Percentiles rank a stretch among this genome's conserved stretches.
Conservation (phyloP, 2,888 invertebrate genomes). For the Celastrina argiolus region DNA sequence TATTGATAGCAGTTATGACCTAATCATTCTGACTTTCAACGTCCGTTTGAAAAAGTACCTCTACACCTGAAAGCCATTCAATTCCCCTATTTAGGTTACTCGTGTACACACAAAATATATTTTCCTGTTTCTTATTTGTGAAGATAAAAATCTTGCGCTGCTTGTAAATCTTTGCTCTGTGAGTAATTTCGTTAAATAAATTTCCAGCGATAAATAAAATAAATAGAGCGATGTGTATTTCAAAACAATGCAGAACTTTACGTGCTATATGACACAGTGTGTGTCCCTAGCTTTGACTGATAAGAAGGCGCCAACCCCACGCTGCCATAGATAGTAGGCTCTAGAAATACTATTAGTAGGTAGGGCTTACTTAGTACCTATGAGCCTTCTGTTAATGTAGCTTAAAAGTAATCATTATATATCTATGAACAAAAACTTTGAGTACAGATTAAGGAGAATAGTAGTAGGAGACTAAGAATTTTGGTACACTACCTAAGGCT, state of each 20-base stretch:
- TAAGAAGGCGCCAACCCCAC: slow-evolving; percentile 38
- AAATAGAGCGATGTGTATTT: slow-evolving; percentile 26
- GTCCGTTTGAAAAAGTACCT: background rate
- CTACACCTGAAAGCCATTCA: background rate
- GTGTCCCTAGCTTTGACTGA: slow-evolving; percentile 67
- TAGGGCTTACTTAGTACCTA: background rate
- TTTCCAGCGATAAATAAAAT: slow-evolving; percentile 17
- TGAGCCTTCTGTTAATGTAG: background rate
- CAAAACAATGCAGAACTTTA: slow-evolving; percentile 36
- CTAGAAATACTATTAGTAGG: background rate
- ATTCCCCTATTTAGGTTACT: background rate
- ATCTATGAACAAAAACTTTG: no score
- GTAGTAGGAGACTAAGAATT: no score
- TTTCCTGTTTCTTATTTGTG: background rate
- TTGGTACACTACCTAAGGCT: no score
- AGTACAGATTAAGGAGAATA: no score
- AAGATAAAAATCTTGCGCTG: background rate
- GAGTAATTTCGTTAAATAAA: slow-evolving; percentile 17
- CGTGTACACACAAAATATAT: background rate
- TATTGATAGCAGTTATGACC: no score
- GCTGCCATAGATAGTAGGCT: background rate
- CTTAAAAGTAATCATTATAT: background rate
- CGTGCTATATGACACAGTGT: slow-evolving; percentile 29
- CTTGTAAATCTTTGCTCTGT: background rate
- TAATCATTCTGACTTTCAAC: background rate